Evolutionary conservation across 2,888 invertebrate genomes (phyloP).

Genomic region (Seladonia tumulorum): DNA sequence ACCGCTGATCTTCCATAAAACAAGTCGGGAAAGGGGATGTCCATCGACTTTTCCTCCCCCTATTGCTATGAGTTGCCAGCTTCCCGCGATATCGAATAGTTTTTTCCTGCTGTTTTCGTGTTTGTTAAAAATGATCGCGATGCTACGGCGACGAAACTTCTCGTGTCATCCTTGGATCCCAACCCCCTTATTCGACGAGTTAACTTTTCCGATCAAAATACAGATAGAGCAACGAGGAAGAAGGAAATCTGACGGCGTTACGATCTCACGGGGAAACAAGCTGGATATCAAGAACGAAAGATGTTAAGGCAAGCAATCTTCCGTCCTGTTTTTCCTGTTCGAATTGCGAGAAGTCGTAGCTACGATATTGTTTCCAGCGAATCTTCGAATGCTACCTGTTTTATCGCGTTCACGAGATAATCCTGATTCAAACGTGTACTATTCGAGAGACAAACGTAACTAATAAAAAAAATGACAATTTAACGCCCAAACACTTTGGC

Average conservation of each 20-base stretch:
- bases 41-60: conserved; percentile 27
- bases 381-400: neutral
- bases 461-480: neutral
- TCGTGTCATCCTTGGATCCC: conserved; percentile 17
- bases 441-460: neutral
- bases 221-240: conserved; percentile 25
- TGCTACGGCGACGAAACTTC: conserved; percentile 34
- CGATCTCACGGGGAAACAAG: conserved; percentile 26
- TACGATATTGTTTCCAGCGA: neutral
- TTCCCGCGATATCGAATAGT: conserved; percentile 45
- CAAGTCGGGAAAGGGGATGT: conserved; percentile 59
- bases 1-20: conserved; percentile 63
- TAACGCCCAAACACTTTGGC: no score
- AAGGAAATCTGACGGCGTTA: conserved; percentile 15
- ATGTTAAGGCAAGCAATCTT: conserved; percentile 32
- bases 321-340: neutral
- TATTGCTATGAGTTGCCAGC: conserved; percentile 23
- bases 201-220: conserved; percentile 62
- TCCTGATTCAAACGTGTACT: neutral
- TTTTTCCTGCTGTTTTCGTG: conserved; percentile 32
- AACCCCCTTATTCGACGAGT: neutral
- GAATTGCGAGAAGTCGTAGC: neutral
- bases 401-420: neutral
- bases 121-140: conserved; percentile 56
- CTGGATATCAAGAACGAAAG: conserved; percentile 20